These are phyloP conservation scores for Myodes glareolus DNA, from an alignment of 2,113 vertebrate species.

Conservation along the genomic window DNA sequence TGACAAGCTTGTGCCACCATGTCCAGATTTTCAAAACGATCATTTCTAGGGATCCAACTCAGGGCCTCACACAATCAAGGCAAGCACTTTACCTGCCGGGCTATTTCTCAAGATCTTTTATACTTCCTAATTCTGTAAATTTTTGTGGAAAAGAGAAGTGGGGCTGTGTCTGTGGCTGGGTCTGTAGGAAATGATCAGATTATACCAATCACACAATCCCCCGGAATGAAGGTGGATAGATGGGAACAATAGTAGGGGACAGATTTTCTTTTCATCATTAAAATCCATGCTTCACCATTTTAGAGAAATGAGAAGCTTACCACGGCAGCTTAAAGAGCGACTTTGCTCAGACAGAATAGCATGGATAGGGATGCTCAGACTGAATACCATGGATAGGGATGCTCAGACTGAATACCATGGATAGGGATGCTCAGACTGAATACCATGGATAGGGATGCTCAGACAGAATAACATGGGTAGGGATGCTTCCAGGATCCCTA, in stretches of 20 bases:
- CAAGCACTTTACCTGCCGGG: neutral
- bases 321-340: neutral
- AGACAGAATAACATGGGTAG: too few relatives aligned
- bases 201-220: neutral
- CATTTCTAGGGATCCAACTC: neutral
- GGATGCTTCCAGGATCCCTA: neutral
- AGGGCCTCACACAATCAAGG: neutral
- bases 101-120: neutral
- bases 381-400: too few relatives aligned
- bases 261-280: neutral
- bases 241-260: neutral
- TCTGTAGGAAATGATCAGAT: neutral
- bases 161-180: neutral
- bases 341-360: neutral
- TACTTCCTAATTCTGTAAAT: neutral
- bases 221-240: neutral
- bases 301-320: neutral
- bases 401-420: too few relatives aligned
- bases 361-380: too few relatives aligned
- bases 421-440: too few relatives aligned
- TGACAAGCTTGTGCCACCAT: neutral
- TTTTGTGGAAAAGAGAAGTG: rapidly evolving
- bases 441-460: neutral
- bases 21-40: neutral
- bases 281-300: neutral